Evolutionary conservation across 2,888 invertebrate species (phyloP), one percentile per base, ranked within the genome.

Genomic region (Blastobasis lacticolella): DNA sequence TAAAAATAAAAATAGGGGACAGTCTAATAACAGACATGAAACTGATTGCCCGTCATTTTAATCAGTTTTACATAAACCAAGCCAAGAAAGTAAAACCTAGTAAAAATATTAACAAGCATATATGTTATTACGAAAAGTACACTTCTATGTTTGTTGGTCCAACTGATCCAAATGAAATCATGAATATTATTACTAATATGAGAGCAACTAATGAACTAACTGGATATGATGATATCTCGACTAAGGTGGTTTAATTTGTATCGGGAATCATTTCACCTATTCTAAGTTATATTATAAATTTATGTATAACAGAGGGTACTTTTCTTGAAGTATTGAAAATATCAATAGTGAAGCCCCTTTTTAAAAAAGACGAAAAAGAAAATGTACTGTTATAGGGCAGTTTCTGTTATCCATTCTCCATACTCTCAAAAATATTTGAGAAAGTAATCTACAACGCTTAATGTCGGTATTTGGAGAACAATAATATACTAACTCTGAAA

Each of bases 391-490:
- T 54, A 47, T 40, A 46, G 54, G 23, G n/a, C n/a, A n/a, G n/a
- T n/a, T n/a, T n/a, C n/a, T n/a, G n/a, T n/a, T n/a, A n/a, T n/a
- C n/a, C n/a, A n/a, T n/a, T n/a, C n/a, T n/a, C 54, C 51, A 10
- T 49, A 6, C 9, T 54, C 4, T 48, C 50, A 6, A 54, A 51
- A 48, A 51, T 54, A 6, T 51, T 48, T 49, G 54, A 54, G 46
- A 54, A 49, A 45, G 44, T 49, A 4, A 49, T 54, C 41, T 37
- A 48, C 10, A 23, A 43, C 51, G 0, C 5, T 54, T 9, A 48
- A n/a, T n/a, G n/a, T n/a, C n/a, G n/a, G n/a, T n/a, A n/a, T n/a
- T n/a, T n/a, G n/a, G n/a, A n/a, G n/a, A n/a, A n/a, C n/a, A n/a
- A n/a, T n/a, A n/a, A n/a, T n/a, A n/a, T n/a, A n/a, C n/a, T n/a